phyloP scores from a whole-genome alignment of 2,888 invertebrate genomes.

The Dolomedes plantarius region DNA sequence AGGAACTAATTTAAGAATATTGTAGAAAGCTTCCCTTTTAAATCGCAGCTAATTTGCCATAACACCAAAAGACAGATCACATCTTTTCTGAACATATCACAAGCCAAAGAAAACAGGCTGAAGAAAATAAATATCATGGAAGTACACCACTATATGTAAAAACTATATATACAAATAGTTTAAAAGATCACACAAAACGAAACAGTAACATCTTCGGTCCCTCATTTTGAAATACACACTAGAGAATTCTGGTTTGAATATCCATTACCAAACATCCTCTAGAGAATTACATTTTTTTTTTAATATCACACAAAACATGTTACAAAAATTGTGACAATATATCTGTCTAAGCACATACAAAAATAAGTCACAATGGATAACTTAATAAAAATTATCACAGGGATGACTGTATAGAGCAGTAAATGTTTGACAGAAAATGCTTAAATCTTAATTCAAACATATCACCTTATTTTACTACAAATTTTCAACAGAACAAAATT shows the following conservation, averaged over 20 bases:
- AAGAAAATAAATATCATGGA: neutral
- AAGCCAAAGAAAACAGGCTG: neutral
- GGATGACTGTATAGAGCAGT: neutral
- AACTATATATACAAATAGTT: slow-evolving; percentile 4
- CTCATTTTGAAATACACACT: neutral
- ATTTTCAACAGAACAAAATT: too few species aligned
- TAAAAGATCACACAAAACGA: neutral
- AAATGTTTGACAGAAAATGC: too few species aligned
- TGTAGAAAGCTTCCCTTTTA: too few species aligned
- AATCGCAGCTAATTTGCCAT: too few species aligned
- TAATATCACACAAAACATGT: neutral
- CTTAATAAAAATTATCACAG: neutral
- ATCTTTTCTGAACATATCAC: neutral
- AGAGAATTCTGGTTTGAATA: neutral
- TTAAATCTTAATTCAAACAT: too few species aligned
- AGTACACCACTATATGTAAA: neutral
- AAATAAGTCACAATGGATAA: slow-evolving; percentile 6
- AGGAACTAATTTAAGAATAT: too few species aligned
- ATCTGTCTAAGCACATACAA: neutral
- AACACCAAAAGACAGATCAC: too few species aligned
- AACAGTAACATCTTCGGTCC: neutral
- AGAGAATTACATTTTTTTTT: neutral
- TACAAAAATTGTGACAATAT: slow-evolving; percentile 7
- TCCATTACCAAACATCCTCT: neutral
- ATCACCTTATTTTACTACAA: too few species aligned